Evolutionary conservation across 2,888 invertebrate genomes (phyloP), one percentile per base, ranked within the genome.

Genomic region (Cheilosia grossa): DNA sequence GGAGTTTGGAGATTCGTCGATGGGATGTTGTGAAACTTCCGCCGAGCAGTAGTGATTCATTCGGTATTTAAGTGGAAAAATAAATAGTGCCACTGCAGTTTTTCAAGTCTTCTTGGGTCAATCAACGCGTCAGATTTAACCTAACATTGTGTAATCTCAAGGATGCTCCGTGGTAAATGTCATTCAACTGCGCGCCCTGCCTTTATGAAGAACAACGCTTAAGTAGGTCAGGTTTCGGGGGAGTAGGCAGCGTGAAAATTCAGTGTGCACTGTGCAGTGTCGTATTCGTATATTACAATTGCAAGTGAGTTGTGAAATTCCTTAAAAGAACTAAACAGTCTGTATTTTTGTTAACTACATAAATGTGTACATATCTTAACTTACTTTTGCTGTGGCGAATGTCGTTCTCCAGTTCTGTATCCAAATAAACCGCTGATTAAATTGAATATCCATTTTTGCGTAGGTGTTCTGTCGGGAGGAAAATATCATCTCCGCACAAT

Each of bases 181-280:
- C 78, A 67, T 78, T 78, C 72, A 82, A 82, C 78, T 82, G 17
- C 17, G 58, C 17, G 54, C 67, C 72, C 66, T 56, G 53, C 44
- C 42, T 44, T 30, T 47, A 19, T 17, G n/a, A n/a, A 17, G 54
- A 15, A 33, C 19, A 42, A 24, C 10, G 19, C 27, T 53, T 73
- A 82, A 82, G 56, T 82, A 82, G 82, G 82, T 82, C 82, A 79
- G 73, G 49, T 49, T 66, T 64, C 56, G 21, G 24, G 13, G 10
- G 44, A 24, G 54, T 56, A 59, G 33, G 40, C 13, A 17, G 13
- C 56, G 42, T 33, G 19, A 53, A 40, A 59, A 33, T 33, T 33
- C 33, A 7, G n/a, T n/a, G n/a, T n/a, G n/a, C 10, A 9, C n/a
- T 49, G 21, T 40, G 63, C 49, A 51, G 37, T 53, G 30, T 51